Evolutionary conservation across 2,113 vertebrate genomes (phyloP).

Genomic region (Rhea americana): DNA sequence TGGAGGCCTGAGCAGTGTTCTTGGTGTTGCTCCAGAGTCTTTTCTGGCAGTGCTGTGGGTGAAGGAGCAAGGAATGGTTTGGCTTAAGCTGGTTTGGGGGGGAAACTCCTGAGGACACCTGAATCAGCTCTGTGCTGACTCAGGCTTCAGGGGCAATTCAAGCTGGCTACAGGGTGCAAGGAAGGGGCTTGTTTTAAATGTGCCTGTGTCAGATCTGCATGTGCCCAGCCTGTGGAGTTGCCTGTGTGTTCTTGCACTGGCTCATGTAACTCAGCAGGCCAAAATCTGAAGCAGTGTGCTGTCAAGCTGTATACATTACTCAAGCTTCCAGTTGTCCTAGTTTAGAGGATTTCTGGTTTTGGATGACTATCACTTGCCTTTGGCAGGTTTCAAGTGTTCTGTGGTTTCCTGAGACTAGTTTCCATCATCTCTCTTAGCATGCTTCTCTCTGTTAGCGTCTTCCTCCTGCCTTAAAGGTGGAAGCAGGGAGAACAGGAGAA

Average conservation of each 20-base stretch:
- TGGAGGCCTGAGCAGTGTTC: accelerated
- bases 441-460: background rate
- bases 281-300: background rate
- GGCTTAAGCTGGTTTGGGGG: background rate
- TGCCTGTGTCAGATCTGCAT: background rate
- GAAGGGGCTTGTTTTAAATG: background rate
- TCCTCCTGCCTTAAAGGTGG: background rate
- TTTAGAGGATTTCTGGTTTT: background rate
- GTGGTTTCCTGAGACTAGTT: background rate
- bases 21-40: background rate
- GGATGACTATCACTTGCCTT: background rate
- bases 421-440: background rate
- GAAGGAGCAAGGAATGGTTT: background rate
- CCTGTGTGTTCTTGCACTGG: background rate
- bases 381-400: background rate
- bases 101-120: background rate
- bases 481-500: background rate
- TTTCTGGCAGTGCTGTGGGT: background rate
- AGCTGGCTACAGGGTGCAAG: background rate
- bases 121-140: background rate
- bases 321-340: background rate
- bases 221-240: background rate
- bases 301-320: background rate
- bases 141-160: background rate
- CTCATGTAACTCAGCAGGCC: background rate